Evolutionary conservation across 2,888 invertebrate genomes (phyloP).

Genomic region (Julus scanicus): DNA sequence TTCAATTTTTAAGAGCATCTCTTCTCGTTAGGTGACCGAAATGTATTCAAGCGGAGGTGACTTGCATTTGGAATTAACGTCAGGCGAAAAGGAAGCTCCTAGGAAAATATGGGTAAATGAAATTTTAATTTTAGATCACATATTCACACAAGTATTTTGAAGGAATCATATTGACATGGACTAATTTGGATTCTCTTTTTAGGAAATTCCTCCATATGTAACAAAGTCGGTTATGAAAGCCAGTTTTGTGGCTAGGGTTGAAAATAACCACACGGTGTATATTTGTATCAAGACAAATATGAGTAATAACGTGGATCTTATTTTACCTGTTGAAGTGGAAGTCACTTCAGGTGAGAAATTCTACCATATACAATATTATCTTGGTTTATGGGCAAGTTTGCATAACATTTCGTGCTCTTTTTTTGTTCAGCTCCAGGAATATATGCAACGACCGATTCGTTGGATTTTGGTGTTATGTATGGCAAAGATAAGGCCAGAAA

Average conservation of each 20-base stretch:
- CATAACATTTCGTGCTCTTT: neutral
- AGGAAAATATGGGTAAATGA: conserved; percentile 79
- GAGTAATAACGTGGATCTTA: conserved; percentile 73
- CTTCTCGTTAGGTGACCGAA: conserved; percentile 67
- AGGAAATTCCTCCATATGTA: conserved; percentile 86
- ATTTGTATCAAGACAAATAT: conserved; percentile 80
- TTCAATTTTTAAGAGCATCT: conserved; percentile 12
- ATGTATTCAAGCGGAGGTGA: conserved; percentile 82
- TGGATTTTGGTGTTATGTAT: conserved; percentile 85
- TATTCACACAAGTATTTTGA: neutral
- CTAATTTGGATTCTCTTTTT: conserved; percentile 58
- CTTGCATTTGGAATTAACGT: conserved; percentile 86
- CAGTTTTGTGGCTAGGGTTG: conserved; percentile 79
- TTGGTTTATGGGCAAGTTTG: neutral
- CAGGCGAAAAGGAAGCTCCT: conserved; percentile 77
- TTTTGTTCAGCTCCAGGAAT: conserved; percentile 71
- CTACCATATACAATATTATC: neutral
- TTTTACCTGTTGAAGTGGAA: conserved; percentile 87
- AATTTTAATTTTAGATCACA: neutral
- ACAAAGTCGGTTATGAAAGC: conserved; percentile 89
- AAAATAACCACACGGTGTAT: conserved; percentile 86
- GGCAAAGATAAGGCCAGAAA: conserved; percentile 73
- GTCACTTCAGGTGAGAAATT: conserved; percentile 71
- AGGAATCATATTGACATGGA: neutral
- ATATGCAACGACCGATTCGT: conserved; percentile 79